These are phyloP conservation scores for Ictidomys tridecemlineatus DNA, from an alignment of 2,113 vertebrate genomes.

Conservation along the genomic window DNA sequence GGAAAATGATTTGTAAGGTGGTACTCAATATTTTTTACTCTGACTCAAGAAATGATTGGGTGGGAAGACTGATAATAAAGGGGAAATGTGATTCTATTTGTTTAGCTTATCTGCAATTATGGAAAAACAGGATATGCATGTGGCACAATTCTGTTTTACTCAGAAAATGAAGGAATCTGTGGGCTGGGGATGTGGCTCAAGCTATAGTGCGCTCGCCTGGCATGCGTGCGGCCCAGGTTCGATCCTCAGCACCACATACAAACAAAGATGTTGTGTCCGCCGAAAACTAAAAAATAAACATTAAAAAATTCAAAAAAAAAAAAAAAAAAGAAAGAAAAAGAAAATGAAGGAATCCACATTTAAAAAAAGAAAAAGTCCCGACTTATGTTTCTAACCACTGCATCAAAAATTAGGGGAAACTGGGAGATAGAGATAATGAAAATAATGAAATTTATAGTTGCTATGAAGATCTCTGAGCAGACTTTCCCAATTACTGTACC, in stretches of 20 bases:
- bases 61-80: background rate
- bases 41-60: background rate
- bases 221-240: too few species aligned
- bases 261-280: too few species aligned
- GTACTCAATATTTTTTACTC: background rate
- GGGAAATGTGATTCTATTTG: background rate
- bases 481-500: background rate
- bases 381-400: background rate
- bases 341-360: background rate
- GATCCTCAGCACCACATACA: too few species aligned
- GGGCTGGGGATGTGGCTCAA: too few species aligned
- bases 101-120: background rate
- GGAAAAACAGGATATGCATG: background rate
- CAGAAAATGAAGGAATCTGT: background rate
- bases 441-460: background rate
- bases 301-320: too few species aligned
- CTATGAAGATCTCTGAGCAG: slow-evolving; percentile 30
- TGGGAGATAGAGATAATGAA: background rate
- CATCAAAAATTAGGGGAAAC: slow-evolving; percentile 22
- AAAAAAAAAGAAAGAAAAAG: too few species aligned
- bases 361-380: background rate
- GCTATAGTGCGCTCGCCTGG: too few species aligned
- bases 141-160: background rate
- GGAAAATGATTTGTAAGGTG: background rate
- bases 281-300: too few species aligned